A percentile compares a stretch with the other conserved stretches of the same genome.
Conservation (phyloP, 1,140 invertebrate genomes). For the Lucilia cuprina region DNA sequence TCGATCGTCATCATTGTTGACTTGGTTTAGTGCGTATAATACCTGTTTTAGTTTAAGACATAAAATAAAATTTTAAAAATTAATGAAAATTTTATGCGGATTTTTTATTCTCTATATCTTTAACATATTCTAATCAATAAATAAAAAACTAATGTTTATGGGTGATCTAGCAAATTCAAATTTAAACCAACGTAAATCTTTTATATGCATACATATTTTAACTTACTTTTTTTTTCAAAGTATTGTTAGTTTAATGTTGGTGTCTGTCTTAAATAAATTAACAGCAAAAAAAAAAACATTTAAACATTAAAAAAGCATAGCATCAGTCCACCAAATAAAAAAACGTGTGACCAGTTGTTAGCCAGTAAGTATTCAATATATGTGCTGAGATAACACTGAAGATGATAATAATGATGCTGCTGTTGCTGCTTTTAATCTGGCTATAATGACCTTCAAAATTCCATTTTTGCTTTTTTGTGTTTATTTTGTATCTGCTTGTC, state of each 20-base stretch:
- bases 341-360: not conserved
- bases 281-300: not conserved
- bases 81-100: not conserved
- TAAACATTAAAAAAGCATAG: not conserved
- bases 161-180: too few relatives aligned
- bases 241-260: not conserved
- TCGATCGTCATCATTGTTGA: too few relatives aligned
- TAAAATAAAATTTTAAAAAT: not conserved
- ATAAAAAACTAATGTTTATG: not conserved
- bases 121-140: not conserved
- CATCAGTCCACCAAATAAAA: not conserved
- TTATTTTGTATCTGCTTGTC: not conserved
- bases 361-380: not conserved
- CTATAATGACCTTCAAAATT: not conserved
- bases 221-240: not conserved
- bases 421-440: not conserved
- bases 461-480: not conserved
- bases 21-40: not conserved
- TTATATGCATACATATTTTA: not conserved
- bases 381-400: not conserved
- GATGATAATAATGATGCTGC: not conserved
- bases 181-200: too few relatives aligned
- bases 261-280: not conserved
- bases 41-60: not conserved
- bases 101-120: not conserved